Evolutionary conservation across 2,113 vertebrate genomes (phyloP), one percentile per base, ranked within the genome.

Genomic region (Zapornia atra): DNA sequence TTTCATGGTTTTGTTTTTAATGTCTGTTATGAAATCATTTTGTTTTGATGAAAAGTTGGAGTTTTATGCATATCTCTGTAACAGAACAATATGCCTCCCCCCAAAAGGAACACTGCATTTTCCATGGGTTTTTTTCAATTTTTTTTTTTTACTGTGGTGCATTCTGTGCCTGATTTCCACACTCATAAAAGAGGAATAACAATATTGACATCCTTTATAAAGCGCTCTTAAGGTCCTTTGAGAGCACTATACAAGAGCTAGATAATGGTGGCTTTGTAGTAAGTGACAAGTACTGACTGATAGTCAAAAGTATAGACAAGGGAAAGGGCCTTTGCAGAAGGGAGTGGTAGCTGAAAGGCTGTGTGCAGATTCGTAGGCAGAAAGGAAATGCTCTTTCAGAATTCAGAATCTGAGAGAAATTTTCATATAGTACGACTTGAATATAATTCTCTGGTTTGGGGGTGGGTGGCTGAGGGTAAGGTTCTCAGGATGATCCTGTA

Each of bases 241-340:
- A 86, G 88, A 81, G 38, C 15, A 1, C 54, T 81, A 2, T 81
- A 29, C 70, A 71, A 70, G 59, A 68, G 83, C 76, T 73, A 66
- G 50, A 80, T 83, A 88, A 82, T 90, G 75, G 79, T 65, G 76
- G 63, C 46, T 57, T 93, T 80, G 59, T 86, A 51, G 50, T 56
- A 12, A 77, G 53, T 86, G 82, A 86, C 75, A 95, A 79, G 80
- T 73, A 54, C 44, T 86, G 86, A 92, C 82, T 75, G 85, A 64
- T 68, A 85, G 38, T 42, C 88, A 38, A 2, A 56, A 56, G 71
- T 17, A 9, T 1, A 59, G 76, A 25, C 36, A 33, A 73, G 88
- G 82, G 26, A 80, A 82, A 48, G 79, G 19, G 48, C 53, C 61
- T 69, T 87, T 79, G 24, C 2, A 2, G 75, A 36, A 57, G n/a